A percentile compares a stretch with the other conserved stretches of the same genome.
Conservation (phyloP, 2,888 invertebrate genomes). For the Caradrina clavipalpis region DNA sequence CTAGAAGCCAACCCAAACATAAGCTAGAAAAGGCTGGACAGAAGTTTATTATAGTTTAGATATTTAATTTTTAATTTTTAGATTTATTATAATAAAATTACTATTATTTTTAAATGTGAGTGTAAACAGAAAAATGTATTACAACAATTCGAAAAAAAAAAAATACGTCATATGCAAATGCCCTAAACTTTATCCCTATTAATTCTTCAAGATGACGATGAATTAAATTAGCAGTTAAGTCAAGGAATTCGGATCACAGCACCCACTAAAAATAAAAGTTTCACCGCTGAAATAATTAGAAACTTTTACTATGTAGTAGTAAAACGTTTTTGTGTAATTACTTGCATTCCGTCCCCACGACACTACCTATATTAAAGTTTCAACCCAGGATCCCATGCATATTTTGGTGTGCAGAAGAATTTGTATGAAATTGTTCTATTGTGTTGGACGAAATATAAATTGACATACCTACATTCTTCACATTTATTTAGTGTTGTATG, state of each 20-base stretch:
- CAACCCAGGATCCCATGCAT: conserved; percentile 1
- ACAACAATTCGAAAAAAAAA: too few species aligned
- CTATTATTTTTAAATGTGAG: too few species aligned
- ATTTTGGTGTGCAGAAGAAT: conserved; percentile 9
- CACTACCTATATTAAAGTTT: conserved; percentile 3
- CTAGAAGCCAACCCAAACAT: too few species aligned
- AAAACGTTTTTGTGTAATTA: conserved; percentile 33
- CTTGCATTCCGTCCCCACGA: conserved; percentile 34
- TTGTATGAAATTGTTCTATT: background rate
- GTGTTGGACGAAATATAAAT: background rate
- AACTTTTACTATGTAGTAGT: conserved; percentile 2
- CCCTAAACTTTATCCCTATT: too few species aligned
- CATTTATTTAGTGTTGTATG: too few species aligned
- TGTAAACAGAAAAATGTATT: too few species aligned
- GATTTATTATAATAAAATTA: too few species aligned
- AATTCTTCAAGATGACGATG: background rate
- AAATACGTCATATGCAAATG: too few species aligned
- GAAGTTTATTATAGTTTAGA: too few species aligned
- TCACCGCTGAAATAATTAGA: conserved; percentile 7
- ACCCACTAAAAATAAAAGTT: background rate
- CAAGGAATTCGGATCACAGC: conserved; percentile 3
- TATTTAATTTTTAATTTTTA: too few species aligned
- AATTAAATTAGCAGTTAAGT: background rate
- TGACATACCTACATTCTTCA: too few species aligned
- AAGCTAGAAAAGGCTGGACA: too few species aligned